phyloP scores from a whole-genome alignment of 2,888 invertebrate genomes.

The Lithophane ornitopus region DNA sequence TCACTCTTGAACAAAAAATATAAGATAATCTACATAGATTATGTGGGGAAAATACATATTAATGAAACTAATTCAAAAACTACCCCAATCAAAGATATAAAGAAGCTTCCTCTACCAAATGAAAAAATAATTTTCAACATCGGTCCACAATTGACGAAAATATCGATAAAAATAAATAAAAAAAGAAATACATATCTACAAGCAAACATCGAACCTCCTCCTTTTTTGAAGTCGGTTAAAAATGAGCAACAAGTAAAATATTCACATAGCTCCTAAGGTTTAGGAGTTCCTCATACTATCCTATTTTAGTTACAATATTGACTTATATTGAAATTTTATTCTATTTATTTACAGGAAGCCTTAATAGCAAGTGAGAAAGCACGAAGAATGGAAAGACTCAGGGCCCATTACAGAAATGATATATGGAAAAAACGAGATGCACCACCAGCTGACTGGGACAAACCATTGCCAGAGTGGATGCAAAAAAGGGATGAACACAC shows the following conservation, averaged over 20 bases:
- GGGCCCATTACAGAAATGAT: slow-evolving; percentile 93
- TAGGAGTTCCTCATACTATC: too few species aligned
- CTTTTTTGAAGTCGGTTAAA: too few species aligned
- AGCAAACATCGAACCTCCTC: too few species aligned
- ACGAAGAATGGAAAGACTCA: slow-evolving; percentile 91
- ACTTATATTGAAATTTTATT: slow-evolving; percentile 7
- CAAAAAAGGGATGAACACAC: slow-evolving; percentile 92
- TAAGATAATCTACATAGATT: too few species aligned
- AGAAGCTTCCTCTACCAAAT: too few species aligned
- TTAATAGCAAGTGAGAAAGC: slow-evolving; percentile 93
- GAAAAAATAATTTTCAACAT: too few species aligned
- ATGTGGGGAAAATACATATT: too few species aligned
- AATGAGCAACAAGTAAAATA: not conserved
- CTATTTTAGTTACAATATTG: not conserved
- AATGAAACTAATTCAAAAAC: too few species aligned
- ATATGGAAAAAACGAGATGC: slow-evolving; percentile 94
- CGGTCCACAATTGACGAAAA: too few species aligned
- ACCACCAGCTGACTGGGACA: slow-evolving; percentile 96
- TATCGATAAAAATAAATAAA: too few species aligned
- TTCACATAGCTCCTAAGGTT: not conserved
- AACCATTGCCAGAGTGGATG: slow-evolving; percentile 95
- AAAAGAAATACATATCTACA: too few species aligned
- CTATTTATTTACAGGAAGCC: slow-evolving; percentile 85
- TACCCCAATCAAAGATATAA: too few species aligned
- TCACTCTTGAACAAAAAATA: slow-evolving; percentile 7